Conservation (phyloP, 2,888 invertebrate species). For the Caenorhabditis japonica region DNA sequence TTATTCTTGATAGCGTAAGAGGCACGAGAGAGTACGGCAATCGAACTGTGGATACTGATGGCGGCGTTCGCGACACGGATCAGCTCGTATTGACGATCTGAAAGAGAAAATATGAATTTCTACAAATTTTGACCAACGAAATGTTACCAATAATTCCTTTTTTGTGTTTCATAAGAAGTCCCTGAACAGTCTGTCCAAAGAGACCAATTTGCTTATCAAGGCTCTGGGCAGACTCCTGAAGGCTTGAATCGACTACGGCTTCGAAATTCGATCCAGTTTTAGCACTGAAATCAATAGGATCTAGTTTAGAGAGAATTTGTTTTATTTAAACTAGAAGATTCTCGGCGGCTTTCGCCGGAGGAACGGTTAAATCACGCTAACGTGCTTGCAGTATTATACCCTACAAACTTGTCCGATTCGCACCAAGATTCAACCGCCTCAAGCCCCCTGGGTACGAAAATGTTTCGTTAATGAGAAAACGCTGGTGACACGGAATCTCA, state of each 20-base stretch:
- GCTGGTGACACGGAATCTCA: too few species aligned
- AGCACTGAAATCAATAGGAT: conserved; percentile 57
- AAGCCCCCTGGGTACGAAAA: too few species aligned
- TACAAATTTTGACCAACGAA: too few species aligned
- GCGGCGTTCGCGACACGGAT: conserved; percentile 90
- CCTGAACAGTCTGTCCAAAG: conserved; percentile 88
- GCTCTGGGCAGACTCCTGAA: conserved; percentile 83
- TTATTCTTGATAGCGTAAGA: conserved; percentile 64
- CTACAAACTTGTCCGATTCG: too few species aligned
- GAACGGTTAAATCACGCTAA: too few species aligned
- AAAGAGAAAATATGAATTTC: too few species aligned
- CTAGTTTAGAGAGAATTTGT: neutral
- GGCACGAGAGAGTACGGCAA: conserved; percentile 84
- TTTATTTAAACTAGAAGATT: neutral
- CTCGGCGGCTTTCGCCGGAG: too few species aligned
- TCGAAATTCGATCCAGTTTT: conserved; percentile 82
- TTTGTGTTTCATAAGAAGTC: conserved; percentile 87
- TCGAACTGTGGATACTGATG: conserved; percentile 84
- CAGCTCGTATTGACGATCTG: conserved; percentile 89
- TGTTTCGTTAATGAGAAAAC: too few species aligned
- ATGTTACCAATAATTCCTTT: conserved; percentile 80
- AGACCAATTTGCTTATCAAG: conserved; percentile 77
- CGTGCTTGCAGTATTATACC: too few species aligned
- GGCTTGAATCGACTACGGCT: conserved; percentile 84
- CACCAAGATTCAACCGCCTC: too few species aligned